phyloP scores from a whole-genome alignment of 2,888 invertebrate species.

The Hypomecis punctinalis region DNA sequence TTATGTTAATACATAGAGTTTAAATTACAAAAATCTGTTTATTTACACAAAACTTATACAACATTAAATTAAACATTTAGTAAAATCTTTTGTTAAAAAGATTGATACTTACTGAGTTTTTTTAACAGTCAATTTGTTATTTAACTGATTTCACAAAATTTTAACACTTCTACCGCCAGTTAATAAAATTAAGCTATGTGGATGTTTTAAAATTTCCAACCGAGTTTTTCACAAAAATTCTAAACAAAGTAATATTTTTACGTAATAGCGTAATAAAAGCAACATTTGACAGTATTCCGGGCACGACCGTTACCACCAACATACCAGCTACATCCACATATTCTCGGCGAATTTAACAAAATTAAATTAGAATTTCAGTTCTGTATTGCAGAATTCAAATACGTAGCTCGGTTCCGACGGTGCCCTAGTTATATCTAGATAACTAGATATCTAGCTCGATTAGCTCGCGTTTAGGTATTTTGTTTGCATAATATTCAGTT shows the following conservation, averaged over 20 bases:
- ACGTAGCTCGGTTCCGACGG: slow-evolving; percentile 47
- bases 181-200: no score
- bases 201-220: background rate
- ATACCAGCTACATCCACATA: slow-evolving; percentile 12
- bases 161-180: no score
- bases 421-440: slow-evolving; percentile 29
- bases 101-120: no score
- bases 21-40: no score
- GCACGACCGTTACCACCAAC: slow-evolving; percentile 1
- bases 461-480: slow-evolving; percentile 2
- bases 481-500: background rate
- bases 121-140: no score
- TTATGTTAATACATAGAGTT: no score
- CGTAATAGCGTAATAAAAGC: slow-evolving; percentile 8
- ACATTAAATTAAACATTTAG: no score
- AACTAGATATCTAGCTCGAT: slow-evolving; percentile 14
- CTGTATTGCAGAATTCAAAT: slow-evolving; percentile 46
- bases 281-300: slow-evolving; percentile 3
- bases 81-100: no score
- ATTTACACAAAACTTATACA: no score
- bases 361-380: slow-evolving; percentile 61
- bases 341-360: slow-evolving; percentile 40
- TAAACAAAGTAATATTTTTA: background rate
- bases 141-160: no score
- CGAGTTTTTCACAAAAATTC: background rate